Evolutionary conservation across 30 jellyfish, hydroid and myxozoan genomes (phyloP).

Genomic region (Morbakka virulenta): DNA sequence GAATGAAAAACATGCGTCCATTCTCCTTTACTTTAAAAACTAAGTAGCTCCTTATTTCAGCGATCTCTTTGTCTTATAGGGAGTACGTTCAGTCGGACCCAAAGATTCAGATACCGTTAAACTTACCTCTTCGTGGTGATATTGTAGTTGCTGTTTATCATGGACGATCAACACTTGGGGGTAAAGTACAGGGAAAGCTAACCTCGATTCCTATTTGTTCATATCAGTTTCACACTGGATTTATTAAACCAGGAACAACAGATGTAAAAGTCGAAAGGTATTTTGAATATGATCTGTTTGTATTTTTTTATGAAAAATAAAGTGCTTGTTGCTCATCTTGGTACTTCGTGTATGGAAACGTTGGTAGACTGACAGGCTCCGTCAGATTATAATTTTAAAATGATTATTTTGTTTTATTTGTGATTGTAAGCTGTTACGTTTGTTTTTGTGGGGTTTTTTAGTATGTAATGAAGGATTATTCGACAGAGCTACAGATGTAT

Average conservation of each 20-base stretch:
- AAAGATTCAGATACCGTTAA: slow-evolving; percentile 52
- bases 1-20: too few species aligned
- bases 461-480: too few species aligned
- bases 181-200: slow-evolving; percentile 89
- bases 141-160: slow-evolving; percentile 68
- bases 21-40: too few species aligned
- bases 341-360: neutral
- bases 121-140: slow-evolving; percentile 67
- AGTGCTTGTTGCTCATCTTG: neutral
- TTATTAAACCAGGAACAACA: slow-evolving; percentile 32
- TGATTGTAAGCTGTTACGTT: too few species aligned
- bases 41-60: too few species aligned
- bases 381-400: too few species aligned
- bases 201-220: slow-evolving; percentile 67
- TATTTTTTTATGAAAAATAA: neutral
- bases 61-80: slow-evolving; percentile 13
- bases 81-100: slow-evolving; percentile 63
- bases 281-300: neutral
- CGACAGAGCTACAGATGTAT: too few species aligned
- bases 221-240: slow-evolving; percentile 85
- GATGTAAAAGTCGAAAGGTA: slow-evolving; percentile 42
- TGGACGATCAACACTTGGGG: slow-evolving; percentile 91
- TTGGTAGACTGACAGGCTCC: too few species aligned
- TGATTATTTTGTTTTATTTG: too few species aligned
- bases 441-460: too few species aligned